Evolutionary conservation across 2,888 invertebrate species (phyloP), one percentile per base, ranked within the genome.

Genomic region (Thalpophila matura): DNA sequence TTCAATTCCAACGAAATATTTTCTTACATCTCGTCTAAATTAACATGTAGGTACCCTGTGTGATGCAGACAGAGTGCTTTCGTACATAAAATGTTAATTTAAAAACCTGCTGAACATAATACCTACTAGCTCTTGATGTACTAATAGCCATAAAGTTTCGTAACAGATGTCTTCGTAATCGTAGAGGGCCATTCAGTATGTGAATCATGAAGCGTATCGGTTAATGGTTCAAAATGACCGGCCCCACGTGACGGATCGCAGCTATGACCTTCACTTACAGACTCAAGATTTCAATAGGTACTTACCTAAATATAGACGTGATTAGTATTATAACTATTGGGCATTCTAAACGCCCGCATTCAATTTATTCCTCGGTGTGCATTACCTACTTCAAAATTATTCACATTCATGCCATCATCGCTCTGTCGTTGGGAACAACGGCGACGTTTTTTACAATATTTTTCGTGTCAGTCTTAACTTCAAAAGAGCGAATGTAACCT

Each of bases 161-260:
- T 68, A 68, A 71, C 59, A 63, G 50, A 62, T 63, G 67, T 61
- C 64, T 77, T 67, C 61, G 59, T 76, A 63, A 71, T 56, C 64
- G 56, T 57, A 73, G 67, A 58, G 66, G 54, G 55, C 62, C 61
- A 59, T 57, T 70, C 64, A 65, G 74, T 72, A 62, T 80, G 81
- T 84, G 84, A 86, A 83, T 85, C 89, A 82, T 78, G 77, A 68
- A 86, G 83, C 90, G 89, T 91, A 81, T 86, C 91, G 89, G 90
- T 86, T 87, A 89, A 90, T 80, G 90, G 85, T 88, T 90, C 86
- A 83, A 86, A 85, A 89, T 89, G 82, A 81, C 80, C 79, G 80
- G 75, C 69, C 72, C 80, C 81, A 79, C 79, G 86, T 86, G 88
- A 85, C 83, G 82, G 77, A 80, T 70, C 63, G 79, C 70, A 74